Base-by-base conservation (phyloP, 2,797 vertebrate genomes). In the Ctenosaura bakeri region DNA sequence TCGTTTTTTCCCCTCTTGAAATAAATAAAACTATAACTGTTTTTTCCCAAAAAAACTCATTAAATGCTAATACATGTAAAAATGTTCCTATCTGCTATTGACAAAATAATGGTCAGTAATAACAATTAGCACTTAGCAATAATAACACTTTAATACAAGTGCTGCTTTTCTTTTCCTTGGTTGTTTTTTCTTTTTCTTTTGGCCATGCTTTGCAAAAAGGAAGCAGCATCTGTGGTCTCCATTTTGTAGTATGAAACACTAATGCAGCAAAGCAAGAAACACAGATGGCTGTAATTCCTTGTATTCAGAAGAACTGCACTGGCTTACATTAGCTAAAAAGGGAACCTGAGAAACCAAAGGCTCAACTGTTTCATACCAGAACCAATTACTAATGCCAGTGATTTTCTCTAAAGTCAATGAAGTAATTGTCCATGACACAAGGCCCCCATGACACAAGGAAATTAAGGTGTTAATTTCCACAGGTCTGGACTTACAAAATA, bases 121-220 rank as follows among this genome's bases (percentile, higher is more conserved):
- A 85, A 85, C 46, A 85, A 89, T 35, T 66, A 85, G 24, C 56
- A 77, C 38, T 79, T 85, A 69, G n/a, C 56, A 84, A 64, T 89
- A 83, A 83, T 35, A 77, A 13, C 22, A 66, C 29, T 52, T 84
- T 77, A 89, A 62, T 26, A 32, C 66, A 14, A 78, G n/a, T 52
- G 8, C 13, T 35, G 20, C 20, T 85, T 85, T 56, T 71, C 29
- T 50, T 54, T 74, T 59, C 8, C 22, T 35, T 74, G 0, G 32
- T 85, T 22, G 46, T 13, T 84, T 5, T 24, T 8, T 10, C 3
- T 35, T 24, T 18, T 32, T 73, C 32, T 4, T 80, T 92, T 2
- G 6, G 89, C 82, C 76, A 0, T 71, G 13, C 54, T 50, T 74
- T 74, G 0, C 5, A 46, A 54, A 90, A 71, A 76, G 2, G 24